Conservation (phyloP, 2,888 invertebrate genomes). For the Ennomos fuscantarius region DNA sequence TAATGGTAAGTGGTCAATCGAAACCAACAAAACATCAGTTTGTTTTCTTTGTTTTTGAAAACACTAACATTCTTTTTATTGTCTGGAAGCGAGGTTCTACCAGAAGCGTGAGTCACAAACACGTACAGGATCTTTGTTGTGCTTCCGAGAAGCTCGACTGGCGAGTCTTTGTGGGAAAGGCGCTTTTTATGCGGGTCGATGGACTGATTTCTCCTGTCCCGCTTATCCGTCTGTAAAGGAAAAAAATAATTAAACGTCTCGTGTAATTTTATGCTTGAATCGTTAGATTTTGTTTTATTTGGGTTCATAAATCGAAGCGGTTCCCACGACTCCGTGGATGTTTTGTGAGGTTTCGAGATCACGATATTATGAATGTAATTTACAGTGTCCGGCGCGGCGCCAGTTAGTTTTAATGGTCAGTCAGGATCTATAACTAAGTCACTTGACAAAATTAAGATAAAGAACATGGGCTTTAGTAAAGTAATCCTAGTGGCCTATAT, state of each 20-base stretch:
- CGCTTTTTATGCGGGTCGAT: slow-evolving; percentile 76
- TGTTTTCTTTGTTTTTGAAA: slow-evolving; percentile 36
- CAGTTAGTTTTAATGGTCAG: slow-evolving; percentile 1
- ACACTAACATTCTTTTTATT: slow-evolving; percentile 48
- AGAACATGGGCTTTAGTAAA: neutral
- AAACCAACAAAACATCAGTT: slow-evolving; percentile 3
- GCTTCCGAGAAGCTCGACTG: slow-evolving; percentile 77
- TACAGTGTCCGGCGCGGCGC: slow-evolving; percentile 5
- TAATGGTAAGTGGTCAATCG: neutral
- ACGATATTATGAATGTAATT: slow-evolving; percentile 24
- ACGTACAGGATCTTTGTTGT: slow-evolving; percentile 81
- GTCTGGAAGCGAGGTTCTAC: slow-evolving; percentile 67
- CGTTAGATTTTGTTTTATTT: slow-evolving; percentile 47
- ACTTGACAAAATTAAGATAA: slow-evolving; percentile 2
- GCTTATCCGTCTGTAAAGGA: slow-evolving; percentile 53
- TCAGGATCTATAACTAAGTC: slow-evolving; percentile 19
- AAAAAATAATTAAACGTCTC: slow-evolving; percentile 59
- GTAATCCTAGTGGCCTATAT: neutral
- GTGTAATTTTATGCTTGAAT: slow-evolving; percentile 45
- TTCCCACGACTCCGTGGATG: slow-evolving; percentile 23
- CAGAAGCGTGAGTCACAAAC: slow-evolving; percentile 72
- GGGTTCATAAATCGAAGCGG: slow-evolving; percentile 34
- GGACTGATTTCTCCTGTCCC: slow-evolving; percentile 75
- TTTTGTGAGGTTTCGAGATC: slow-evolving; percentile 10
- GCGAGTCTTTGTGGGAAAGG: slow-evolving; percentile 78